Percentiles rank a stretch among this genome's conserved stretches.
phyloP scores from a whole-genome alignment of 2,113 vertebrate genomes.

The Lipotes vexillifer region DNA sequence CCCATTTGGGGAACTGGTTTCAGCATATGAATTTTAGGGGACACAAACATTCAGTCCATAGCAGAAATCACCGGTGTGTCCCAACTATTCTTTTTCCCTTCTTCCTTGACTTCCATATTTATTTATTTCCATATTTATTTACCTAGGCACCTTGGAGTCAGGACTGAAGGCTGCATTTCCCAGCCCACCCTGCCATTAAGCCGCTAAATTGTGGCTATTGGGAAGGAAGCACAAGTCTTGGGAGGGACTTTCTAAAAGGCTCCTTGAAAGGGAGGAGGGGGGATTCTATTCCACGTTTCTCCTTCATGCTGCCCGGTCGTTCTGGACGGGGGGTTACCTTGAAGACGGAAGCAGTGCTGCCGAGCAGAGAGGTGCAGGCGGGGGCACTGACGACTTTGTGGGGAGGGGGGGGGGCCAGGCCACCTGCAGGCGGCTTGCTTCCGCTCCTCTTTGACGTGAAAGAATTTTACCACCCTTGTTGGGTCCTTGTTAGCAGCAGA shows the following conservation, averaged over 20 bases:
- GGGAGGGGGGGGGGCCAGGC: background rate
- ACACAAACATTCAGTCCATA: background rate
- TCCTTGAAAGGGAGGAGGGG: background rate
- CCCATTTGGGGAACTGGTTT: too few relatives aligned
- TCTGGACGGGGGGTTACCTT: background rate
- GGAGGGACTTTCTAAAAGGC: background rate
- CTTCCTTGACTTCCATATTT: background rate
- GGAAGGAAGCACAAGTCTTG: background rate
- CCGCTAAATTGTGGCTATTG: fast-evolving
- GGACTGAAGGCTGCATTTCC: background rate
- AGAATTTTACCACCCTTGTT: background rate
- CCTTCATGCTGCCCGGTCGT: background rate
- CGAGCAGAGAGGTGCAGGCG: background rate
- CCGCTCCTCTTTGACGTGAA: background rate
- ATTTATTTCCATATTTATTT: too few relatives aligned
- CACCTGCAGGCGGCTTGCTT: background rate
- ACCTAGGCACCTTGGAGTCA: background rate
- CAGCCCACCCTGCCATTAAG: background rate
- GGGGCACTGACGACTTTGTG: too few relatives aligned
- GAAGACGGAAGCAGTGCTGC: background rate
- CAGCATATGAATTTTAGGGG: background rate
- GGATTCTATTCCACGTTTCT: background rate
- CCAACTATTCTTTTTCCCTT: background rate
- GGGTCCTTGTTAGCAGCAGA: background rate
- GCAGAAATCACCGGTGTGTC: background rate